These are phyloP conservation scores for Anadara kagoshimensis DNA, from an alignment of 1,140 invertebrate species.

Conservation along the genomic window DNA sequence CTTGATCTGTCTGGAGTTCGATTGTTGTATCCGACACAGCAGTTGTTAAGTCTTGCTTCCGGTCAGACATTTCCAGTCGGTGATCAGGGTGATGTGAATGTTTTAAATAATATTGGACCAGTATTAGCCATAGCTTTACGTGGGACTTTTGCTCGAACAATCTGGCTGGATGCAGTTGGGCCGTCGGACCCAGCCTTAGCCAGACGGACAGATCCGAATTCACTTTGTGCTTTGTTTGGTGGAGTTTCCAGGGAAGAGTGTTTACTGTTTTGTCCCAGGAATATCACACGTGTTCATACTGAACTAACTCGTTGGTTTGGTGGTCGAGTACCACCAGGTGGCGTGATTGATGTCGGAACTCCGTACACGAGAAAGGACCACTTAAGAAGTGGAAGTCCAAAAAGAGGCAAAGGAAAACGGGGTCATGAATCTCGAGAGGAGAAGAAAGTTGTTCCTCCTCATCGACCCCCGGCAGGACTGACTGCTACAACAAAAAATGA, in stretches of 20 bases:
- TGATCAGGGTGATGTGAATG: conserved; percentile 40
- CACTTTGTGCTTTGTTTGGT: conserved; percentile 68
- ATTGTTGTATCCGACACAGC: conserved; percentile 56
- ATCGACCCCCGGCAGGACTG: conserved; percentile 60
- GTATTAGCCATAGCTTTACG: conserved; percentile 66
- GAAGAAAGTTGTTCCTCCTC: conserved; percentile 16
- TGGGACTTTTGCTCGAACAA: conserved; percentile 59
- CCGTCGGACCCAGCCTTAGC: conserved; percentile 67
- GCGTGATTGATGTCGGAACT: conserved; percentile 63
- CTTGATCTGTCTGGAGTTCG: conserved; percentile 59
- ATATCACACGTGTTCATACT: conserved; percentile 50
- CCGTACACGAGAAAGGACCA: conserved; percentile 57
- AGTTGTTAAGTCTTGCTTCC: conserved; percentile 45
- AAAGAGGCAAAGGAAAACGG: conserved; percentile 50
- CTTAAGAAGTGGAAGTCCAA: conserved; percentile 46
- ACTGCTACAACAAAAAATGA: conserved; percentile 62
- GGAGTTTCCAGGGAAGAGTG: conserved; percentile 61
- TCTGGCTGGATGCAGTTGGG: conserved; percentile 68
- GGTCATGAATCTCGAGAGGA: conserved; percentile 27
- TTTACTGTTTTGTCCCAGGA: conserved; percentile 65
- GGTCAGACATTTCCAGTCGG: conserved; percentile 30
- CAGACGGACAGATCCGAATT: conserved; percentile 67
- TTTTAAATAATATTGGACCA: conserved; percentile 63
- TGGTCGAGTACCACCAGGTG: conserved; percentile 61
- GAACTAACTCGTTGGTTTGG: conserved; percentile 69